A percentile compares a stretch with the other conserved stretches of the same genome.
Conservation (phyloP, 2,797 vertebrate species). For the Hyperoplus immaculatus region DNA sequence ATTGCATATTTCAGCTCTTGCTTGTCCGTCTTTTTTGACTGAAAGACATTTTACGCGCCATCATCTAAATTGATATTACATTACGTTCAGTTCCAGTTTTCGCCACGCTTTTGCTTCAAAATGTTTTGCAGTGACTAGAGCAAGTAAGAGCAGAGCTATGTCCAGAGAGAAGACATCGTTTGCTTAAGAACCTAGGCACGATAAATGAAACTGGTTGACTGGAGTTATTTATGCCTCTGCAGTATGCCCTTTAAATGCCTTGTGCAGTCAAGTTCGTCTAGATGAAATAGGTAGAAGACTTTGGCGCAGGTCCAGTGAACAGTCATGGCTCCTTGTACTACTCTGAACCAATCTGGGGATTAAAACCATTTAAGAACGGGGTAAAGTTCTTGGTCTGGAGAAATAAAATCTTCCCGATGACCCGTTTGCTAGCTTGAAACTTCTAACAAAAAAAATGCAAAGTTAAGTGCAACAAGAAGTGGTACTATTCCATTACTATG, state of each 20-base stretch:
- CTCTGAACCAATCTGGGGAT: slow-evolving; percentile 52
- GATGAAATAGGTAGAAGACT: slow-evolving; percentile 42
- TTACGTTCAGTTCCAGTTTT: neutral
- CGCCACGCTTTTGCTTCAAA: neutral
- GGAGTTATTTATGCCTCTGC: slow-evolving; percentile 55
- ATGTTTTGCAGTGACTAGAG: slow-evolving; percentile 30
- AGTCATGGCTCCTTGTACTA: slow-evolving; percentile 47
- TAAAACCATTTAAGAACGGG: slow-evolving; percentile 38
- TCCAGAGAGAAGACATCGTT: slow-evolving; percentile 40
- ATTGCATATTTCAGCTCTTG: slow-evolving; percentile 77
- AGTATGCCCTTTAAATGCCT: slow-evolving; percentile 54
- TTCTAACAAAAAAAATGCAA: neutral
- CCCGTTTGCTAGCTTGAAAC: slow-evolving; percentile 1
- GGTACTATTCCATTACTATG: neutral
- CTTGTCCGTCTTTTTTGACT: slow-evolving; percentile 47
- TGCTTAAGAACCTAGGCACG: slow-evolving; percentile 47
- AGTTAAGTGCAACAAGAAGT: neutral
- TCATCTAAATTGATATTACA: neutral
- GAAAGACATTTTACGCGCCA: slow-evolving; percentile 1
- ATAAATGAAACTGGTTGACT: slow-evolving; percentile 68
- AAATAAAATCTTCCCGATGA: slow-evolving; percentile 27
- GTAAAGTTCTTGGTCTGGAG: slow-evolving; percentile 26
- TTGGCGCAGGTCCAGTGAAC: slow-evolving; percentile 49
- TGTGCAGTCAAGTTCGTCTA: slow-evolving; percentile 56
- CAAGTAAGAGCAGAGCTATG: slow-evolving; percentile 77